Evolutionary conservation across 2,113 vertebrate species (phyloP), one percentile per base, ranked within the genome.

Genomic region (Chaenocephalus aceratus): DNA sequence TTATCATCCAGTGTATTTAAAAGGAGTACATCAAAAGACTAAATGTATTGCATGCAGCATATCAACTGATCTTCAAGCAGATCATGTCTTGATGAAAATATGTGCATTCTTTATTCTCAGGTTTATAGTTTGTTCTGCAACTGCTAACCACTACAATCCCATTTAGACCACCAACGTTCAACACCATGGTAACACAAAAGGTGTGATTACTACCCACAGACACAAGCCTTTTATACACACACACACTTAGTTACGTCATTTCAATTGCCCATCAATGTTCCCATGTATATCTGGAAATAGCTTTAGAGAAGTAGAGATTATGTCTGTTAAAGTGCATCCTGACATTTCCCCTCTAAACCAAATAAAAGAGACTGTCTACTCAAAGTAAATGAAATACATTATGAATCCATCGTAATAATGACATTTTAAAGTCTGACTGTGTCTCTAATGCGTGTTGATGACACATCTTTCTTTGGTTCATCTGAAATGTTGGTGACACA

Each of bases 131-230:
- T 77, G 44, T 45, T 77, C 21, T 34, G 54, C 34, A 74, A n/a
- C 46, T 79, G 54, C 60, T 68, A 86, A 90, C 83, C 77, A 74
- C 74, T 60, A 54, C 23, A 64, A 7, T 61, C 13, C 14, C 48
- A 77, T 77, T 59, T 86, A 60, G 52, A 57, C 44, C 48, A 60
- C 67, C 13, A 41, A 30, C 8, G n/a, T 66, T 70, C 44, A 62
- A 79, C 78, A 59, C 46, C 49, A 82, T 12, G 14, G 66, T 74
- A 69, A 73, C 69, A 82, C 56, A 67, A 56, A 75, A 60, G 6
- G 54, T 77, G 68, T 75, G 46, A 79, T 53, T 46, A 52, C 12
- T 1, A 59, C 59, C 23, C 75, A 46, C 41, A 48, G 23, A 21
- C 16, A 44, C 26, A 62, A 26, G 13, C 18, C 36, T 34, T 53